These are phyloP conservation scores for Dolichomitus sp. DNA, from an alignment of 2,888 invertebrate species.

Conservation along the genomic window DNA sequence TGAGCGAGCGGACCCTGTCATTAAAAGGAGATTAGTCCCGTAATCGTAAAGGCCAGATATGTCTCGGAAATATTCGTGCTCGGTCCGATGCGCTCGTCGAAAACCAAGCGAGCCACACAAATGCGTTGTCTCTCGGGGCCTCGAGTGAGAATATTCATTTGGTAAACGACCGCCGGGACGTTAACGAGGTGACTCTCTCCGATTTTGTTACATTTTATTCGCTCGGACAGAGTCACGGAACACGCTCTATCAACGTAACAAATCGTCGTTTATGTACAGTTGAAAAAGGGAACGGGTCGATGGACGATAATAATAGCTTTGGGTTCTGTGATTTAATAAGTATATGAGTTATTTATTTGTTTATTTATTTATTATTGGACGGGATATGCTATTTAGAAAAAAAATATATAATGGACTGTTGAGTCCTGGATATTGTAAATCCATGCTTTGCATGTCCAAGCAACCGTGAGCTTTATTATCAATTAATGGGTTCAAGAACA, in stretches of 20 bases:
- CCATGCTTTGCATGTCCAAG: background rate
- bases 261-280: conserved; percentile 37
- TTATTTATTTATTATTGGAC: too few species aligned
- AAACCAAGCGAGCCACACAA: conserved; percentile 8
- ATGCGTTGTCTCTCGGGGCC: conserved; percentile 8
- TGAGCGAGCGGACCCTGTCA: conserved; percentile 80
- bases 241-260: conserved; percentile 47
- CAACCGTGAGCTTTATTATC: background rate
- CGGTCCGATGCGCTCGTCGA: conserved; percentile 24
- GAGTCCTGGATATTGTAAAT: conserved; percentile 5
- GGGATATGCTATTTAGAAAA: too few species aligned
- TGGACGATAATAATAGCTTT: background rate
- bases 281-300: background rate
- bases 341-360: background rate
- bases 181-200: conserved; percentile 66
- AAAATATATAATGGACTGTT: too few species aligned
- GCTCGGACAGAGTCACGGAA: conserved; percentile 17
- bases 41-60: conserved; percentile 76
- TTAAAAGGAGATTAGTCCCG: conserved; percentile 85
- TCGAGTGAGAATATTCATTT: conserved; percentile 63
- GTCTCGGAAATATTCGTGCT: conserved; percentile 63
- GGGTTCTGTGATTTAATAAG: background rate
- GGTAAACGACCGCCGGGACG: conserved; percentile 57
- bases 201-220: conserved; percentile 63
- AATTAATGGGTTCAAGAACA: background rate